These are phyloP conservation scores for Galeopsomyia nigrocyanea DNA, from an alignment of 2,888 invertebrate genomes.

Conservation along the genomic window DNA sequence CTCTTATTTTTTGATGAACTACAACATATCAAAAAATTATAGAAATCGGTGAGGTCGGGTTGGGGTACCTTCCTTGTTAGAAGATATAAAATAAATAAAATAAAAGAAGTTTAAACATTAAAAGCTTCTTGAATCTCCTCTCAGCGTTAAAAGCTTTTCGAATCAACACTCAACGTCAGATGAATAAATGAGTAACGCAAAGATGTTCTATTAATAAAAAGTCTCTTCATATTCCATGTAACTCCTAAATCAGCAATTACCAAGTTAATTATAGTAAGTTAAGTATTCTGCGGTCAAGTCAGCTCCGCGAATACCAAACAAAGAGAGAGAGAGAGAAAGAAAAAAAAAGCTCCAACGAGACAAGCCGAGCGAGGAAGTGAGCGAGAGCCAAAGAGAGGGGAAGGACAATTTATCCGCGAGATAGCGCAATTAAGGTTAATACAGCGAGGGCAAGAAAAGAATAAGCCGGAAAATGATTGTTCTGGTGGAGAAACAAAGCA, in stretches of 20 bases:
- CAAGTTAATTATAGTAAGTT: conserved; percentile 27
- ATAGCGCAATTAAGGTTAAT: conserved; percentile 41
- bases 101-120: too few species aligned
- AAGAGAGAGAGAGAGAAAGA: conserved; percentile 8
- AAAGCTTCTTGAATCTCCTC: too few species aligned
- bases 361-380: conserved; percentile 1
- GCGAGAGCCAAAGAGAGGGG: background rate
- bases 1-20: too few species aligned
- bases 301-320: conserved; percentile 18
- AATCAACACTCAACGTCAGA: too few species aligned
- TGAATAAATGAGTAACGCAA: too few species aligned
- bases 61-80: too few species aligned
- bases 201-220: too few species aligned
- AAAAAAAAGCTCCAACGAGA: background rate
- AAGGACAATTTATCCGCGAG: conserved; percentile 24
- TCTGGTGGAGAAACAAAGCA: background rate
- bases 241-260: conserved; percentile 46
- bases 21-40: too few species aligned
- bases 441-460: conserved; percentile 20
- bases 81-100: too few species aligned
- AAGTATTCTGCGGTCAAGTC: conserved; percentile 21
- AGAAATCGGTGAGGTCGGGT: too few species aligned
- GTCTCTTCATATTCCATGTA: too few species aligned
- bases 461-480: conserved; percentile 40
- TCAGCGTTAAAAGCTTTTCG: too few species aligned